Evolutionary conservation across 2,113 vertebrate species (phyloP), one percentile per base, ranked within the genome.

Genomic region (Garra rufa): DNA sequence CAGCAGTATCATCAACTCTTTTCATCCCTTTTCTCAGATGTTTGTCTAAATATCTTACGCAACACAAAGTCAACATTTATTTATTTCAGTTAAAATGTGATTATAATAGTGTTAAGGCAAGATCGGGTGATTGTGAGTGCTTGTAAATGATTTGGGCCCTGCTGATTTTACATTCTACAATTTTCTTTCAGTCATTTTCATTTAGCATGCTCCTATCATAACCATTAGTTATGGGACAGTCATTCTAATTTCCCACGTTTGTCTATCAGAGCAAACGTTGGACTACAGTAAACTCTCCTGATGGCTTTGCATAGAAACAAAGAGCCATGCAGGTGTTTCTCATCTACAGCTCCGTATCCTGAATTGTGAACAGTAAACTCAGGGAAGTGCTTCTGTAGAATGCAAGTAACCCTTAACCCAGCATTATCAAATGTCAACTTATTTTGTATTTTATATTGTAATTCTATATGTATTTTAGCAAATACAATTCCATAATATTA

Each of bases 261-360:
- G 93, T 93, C 85, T 74, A 13, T 76, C 89, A 81, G 71, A 92
- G 92, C 93, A 95, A 95, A 93, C 91, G 94, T 93, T 93, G 78
- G 93, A 94, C 94, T 94, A 95, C 94, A 95, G 93, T 89, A 94
- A 93, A 91, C 85, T 85, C 84, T 86, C 87, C 41, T n/a, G 69
- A 74, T 85, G 88, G 75, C 83, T 86, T 76, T 77, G 83, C 52
- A 85, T 86, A 81, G 26, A 26, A n/a, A 50, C 85, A 83, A 65
- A 14, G 61, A 46, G 65, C 69, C 74, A 78, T 61, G 30, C 76
- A 87, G 75, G 80, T 85, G 57, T 86, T 48, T 11, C 80, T 81
- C 26, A 82, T 67, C 28, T 50, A 80, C 38, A 81, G 43, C 30
- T 59, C 69, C 50, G 67, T 52, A 21, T 65, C 78, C 84, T 24